These are phyloP conservation scores for Eupithecia insigniata DNA, from an alignment of 2,888 invertebrate species.

Conservation along the genomic window DNA sequence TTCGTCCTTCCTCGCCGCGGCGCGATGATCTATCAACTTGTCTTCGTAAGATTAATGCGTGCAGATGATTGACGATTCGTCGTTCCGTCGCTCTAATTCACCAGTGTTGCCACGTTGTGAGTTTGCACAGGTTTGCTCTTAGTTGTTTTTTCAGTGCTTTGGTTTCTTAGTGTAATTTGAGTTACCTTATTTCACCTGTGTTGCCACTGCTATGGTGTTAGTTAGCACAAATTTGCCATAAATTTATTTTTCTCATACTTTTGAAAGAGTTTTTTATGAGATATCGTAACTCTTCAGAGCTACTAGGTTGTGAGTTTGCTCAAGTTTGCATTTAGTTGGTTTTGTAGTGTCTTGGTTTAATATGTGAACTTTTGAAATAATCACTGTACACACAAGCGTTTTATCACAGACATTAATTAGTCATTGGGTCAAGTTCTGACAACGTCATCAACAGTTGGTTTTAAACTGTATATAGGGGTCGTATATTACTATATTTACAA, in stretches of 20 bases:
- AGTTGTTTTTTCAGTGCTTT: not conserved
- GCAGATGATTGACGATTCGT: slow-evolving; percentile 81
- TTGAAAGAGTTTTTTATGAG: no score
- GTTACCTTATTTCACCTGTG: slow-evolving; percentile 57
- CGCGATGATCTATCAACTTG: slow-evolving; percentile 84
- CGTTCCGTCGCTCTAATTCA: slow-evolving; percentile 75
- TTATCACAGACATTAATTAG: no score
- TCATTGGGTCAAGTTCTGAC: no score
- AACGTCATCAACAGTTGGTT: no score
- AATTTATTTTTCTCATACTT: no score
- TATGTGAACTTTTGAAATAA: no score
- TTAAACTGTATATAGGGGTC: no score
- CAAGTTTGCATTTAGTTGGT: not conserved
- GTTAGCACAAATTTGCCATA: not conserved
- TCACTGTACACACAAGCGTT: no score
- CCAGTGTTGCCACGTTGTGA: slow-evolving; percentile 44
- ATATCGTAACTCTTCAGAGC: no score
- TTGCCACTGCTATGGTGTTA: slow-evolving; percentile 19
- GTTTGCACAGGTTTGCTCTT: not conserved
- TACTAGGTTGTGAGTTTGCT: not conserved
- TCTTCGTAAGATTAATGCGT: slow-evolving; percentile 84
- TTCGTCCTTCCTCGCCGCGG: slow-evolving; percentile 51
- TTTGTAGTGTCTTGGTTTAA: not conserved
- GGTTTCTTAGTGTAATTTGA: not conserved
- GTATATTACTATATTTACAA: no score